These are phyloP conservation scores for Synergus gifuensis DNA, from an alignment of 2,888 invertebrate species.

Conservation along the genomic window DNA sequence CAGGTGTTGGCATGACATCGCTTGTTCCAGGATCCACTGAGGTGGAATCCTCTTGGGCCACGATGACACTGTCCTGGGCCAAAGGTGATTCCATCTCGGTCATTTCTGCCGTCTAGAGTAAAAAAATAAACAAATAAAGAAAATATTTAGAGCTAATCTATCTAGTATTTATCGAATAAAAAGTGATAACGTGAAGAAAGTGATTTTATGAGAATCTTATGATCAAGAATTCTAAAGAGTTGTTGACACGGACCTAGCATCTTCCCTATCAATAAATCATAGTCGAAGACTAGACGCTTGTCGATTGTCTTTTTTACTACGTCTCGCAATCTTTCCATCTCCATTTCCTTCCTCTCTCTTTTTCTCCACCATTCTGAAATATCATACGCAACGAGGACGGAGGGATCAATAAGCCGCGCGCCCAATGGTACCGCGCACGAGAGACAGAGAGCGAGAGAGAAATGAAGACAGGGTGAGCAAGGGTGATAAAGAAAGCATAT, in stretches of 20 bases:
- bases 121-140: conserved; percentile 42
- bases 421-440: conserved; percentile 64
- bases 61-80: conserved; percentile 60
- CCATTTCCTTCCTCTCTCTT: conserved; percentile 1
- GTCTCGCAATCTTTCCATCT: conserved; percentile 24
- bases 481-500: conserved; percentile 37
- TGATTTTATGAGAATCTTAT: neutral
- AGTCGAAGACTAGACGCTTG: conserved; percentile 10
- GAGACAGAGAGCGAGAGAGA: conserved; percentile 41
- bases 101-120: conserved; percentile 55
- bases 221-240: neutral
- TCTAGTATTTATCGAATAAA: neutral
- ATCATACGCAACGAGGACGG: conserved; percentile 58
- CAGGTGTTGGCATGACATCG: conserved; percentile 6
- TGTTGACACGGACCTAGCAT: conserved; percentile 1
- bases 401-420: conserved; percentile 75
- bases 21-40: conserved; percentile 54
- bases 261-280: conserved; percentile 19
- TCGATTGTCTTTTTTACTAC: neutral
- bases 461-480: conserved; percentile 1
- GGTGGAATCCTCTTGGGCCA: conserved; percentile 69
- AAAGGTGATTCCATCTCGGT: conserved; percentile 73
- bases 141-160: neutral
- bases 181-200: neutral
- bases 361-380: conserved; percentile 49